Evolutionary conservation across 1,140 invertebrate genomes (phyloP), one percentile per base, ranked within the genome.

Genomic region (Mesaphorura yosii): DNA sequence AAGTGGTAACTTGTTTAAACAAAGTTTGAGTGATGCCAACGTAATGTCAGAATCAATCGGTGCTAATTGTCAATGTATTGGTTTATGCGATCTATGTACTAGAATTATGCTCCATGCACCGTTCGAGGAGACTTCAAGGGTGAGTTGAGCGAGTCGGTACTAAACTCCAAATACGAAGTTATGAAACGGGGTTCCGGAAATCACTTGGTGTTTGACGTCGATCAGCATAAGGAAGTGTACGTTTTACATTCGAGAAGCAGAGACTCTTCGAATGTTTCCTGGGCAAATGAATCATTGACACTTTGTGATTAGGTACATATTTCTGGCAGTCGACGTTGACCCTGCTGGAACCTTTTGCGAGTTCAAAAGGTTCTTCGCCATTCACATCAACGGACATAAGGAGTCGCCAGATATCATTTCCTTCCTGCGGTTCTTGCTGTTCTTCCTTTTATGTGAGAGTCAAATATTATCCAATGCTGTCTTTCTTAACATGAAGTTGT

Each of bases 41-140:
- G n/a, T n/a, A n/a, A n/a, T n/a, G n/a, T n/a, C n/a, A n/a, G n/a
- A n/a, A n/a, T n/a, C n/a, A n/a, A n/a, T n/a, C n/a, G n/a, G n/a
- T n/a, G n/a, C n/a, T n/a, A n/a, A n/a, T n/a, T n/a, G n/a, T n/a
- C n/a, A n/a, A n/a, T n/a, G n/a, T n/a, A n/a, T n/a, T n/a, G n/a
- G n/a, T n/a, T n/a, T n/a, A n/a, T n/a, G n/a, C n/a, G n/a, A 31
- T 27, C 27, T 15, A 27, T 5, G 41, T 7, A 25, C 6, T 15
- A 51, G 49, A 55, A 55, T 49, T 55, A 55, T 26, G 1, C 12
- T 15, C 17, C 14, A 5, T 55, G 53, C 20, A 12, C 3, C 14
- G 46, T 31, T 1, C 17, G 10, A n/a, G 46, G 29, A 1, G 46
- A 48, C 3, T 20, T 12, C n/a, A 39, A 25, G 1, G 22, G n/a